Evolutionary conservation across 2,888 invertebrate species (phyloP).

Genomic region (Metallyticus violacea): DNA sequence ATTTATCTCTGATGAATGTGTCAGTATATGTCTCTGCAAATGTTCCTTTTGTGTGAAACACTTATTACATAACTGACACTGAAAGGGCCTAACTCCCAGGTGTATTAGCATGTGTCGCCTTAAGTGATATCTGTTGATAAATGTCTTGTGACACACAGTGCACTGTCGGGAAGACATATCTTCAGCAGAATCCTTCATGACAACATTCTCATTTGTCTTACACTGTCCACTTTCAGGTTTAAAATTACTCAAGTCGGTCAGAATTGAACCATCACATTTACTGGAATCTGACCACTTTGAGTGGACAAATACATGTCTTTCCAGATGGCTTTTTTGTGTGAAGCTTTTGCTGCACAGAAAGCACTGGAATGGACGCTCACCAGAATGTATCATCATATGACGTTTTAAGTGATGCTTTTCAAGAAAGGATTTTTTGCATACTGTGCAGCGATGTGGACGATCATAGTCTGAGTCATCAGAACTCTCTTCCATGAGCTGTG

Average conservation of each 20-base stretch:
- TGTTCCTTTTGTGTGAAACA: not conserved
- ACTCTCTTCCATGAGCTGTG: not conserved
- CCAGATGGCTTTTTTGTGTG: not conserved
- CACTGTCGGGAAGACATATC: not conserved
- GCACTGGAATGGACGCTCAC: not conserved
- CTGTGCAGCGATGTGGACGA: not conserved
- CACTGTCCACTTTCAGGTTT: not conserved
- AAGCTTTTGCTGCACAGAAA: not conserved
- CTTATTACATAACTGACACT: not conserved
- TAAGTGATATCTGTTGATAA: not conserved
- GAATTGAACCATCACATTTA: not conserved
- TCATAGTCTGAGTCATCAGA: not conserved
- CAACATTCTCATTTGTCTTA: not conserved
- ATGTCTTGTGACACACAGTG: not conserved
- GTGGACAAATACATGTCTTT: not conserved
- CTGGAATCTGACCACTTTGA: not conserved
- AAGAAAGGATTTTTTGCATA: not conserved
- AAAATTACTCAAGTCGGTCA: not conserved
- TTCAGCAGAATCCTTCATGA: not conserved
- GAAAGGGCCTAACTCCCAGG: not conserved
- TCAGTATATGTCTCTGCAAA: not conserved
- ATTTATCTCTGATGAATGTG: not conserved
- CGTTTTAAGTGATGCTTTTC: not conserved
- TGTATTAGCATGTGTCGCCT: not conserved
- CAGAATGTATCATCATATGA: not conserved